Base-by-base conservation (phyloP, 2,888 invertebrate species). In the Sceliomorpha sp. region DNA sequence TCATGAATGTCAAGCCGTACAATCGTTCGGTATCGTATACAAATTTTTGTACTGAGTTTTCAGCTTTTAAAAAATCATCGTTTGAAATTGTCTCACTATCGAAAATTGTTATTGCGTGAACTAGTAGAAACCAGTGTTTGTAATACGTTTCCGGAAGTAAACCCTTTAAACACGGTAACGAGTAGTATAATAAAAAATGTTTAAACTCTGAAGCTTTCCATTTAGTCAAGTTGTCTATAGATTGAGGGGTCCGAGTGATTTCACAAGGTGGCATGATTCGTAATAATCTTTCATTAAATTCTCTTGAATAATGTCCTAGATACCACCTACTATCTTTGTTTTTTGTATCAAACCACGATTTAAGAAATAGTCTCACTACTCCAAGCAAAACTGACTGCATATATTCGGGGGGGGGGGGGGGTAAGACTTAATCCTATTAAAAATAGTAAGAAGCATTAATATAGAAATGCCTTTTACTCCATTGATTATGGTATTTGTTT, bases 181-280 rank as follows among this genome's bases (percentile, higher is more conserved):
- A 64, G 10, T 70, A 73, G 15, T 70, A 73, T 1, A 70, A 26
- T 10, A 53, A 7, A 24, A 64, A 59, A 5, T 42, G 42, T n/a
- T 56, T 70, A 14, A 10, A 66, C 13, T 69, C 56, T 8, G 26
- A 59, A 10, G 60, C 60, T 39, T 68, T 68, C 10, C 24, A 56
- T 15, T 55, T 10, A 10, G 1, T 13, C 12, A 34, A n/a, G 9
- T 45, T 14, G 7, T 2, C 40, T 5, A 59, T 15, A 3, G 32
- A 42, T 29, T 40, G 36, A 24, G 24, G 24, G n/a, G n/a, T n/a
- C n/a, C n/a, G n/a, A n/a, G n/a, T n/a, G n/a, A n/a, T n/a, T n/a
- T n/a, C n/a, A n/a, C n/a, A n/a, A n/a, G n/a, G n/a, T n/a, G n/a
- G n/a, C n/a, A n/a, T n/a, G n/a, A n/a, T 24, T 24, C 7, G 24